Evolutionary conservation across 2,797 vertebrate genomes (phyloP).

Genomic region (Aratinga solstitialis): DNA sequence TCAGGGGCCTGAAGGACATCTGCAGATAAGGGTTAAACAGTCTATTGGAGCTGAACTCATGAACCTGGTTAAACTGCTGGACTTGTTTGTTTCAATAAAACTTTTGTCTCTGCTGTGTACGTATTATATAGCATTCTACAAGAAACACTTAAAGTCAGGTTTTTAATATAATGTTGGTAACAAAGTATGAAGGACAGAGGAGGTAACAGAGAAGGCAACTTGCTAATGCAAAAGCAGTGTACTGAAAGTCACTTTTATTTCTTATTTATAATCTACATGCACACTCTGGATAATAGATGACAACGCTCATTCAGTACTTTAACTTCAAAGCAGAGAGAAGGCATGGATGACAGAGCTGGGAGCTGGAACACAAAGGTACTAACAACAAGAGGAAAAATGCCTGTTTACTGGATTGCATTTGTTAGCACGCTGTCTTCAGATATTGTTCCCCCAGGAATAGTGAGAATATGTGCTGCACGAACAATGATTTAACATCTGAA

Average conservation of each 20-base stretch:
- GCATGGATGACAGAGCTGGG: constrained; percentile 80
- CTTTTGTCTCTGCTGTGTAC: constrained; percentile 67
- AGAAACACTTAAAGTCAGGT: constrained; percentile 61
- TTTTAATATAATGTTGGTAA: constrained; percentile 69
- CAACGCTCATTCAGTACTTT: constrained; percentile 82
- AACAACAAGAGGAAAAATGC: constrained; percentile 82
- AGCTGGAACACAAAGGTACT: constrained; percentile 76
- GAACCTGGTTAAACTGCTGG: constrained; percentile 71
- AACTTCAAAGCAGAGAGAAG: constrained; percentile 78
- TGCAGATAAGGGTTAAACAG: constrained; percentile 87
- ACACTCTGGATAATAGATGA: constrained; percentile 83
- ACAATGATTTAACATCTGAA: constrained; percentile 81
- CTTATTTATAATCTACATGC: constrained; percentile 90
- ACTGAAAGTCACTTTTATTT: constrained; percentile 85
- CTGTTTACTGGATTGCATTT: constrained; percentile 85
- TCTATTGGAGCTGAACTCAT: constrained; percentile 81
- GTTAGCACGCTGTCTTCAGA: constrained; percentile 83
- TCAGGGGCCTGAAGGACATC: constrained; percentile 85
- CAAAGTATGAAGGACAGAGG: constrained; percentile 72
- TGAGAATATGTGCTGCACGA: constrained; percentile 74
- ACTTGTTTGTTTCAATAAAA: constrained; percentile 82
- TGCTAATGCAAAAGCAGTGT: constrained; percentile 90
- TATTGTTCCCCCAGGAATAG: constrained; percentile 82
- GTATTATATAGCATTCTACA: constrained; percentile 51
- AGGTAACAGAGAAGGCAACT: constrained; percentile 70